Evolutionary conservation across 1,140 invertebrate species (phyloP).

Genomic region (Panagrolaimus sp.): DNA sequence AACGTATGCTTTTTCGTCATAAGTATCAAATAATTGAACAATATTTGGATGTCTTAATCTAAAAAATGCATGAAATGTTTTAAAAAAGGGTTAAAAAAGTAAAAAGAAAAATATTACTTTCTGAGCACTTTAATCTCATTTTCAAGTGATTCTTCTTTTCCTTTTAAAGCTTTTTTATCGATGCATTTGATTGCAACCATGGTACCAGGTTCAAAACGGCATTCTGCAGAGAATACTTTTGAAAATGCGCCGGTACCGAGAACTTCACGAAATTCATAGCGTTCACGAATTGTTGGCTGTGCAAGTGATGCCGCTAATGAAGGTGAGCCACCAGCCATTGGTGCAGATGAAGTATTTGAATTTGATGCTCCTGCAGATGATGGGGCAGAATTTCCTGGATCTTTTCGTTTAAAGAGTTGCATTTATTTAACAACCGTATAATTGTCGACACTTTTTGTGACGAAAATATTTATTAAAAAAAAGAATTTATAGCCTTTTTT

Average conservation of each 20-base stretch:
- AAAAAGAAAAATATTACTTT: conserved; percentile 68
- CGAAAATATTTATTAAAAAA: too few relatives aligned
- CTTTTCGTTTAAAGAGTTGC: conserved; percentile 12
- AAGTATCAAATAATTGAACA: conserved; percentile 92
- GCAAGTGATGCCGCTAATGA: neutral
- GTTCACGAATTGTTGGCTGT: conserved; percentile 34
- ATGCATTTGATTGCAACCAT: conserved; percentile 98
- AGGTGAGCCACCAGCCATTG: neutral
- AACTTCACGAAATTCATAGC: conserved; percentile 54
- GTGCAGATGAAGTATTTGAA: neutral
- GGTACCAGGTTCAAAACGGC: conserved; percentile 77
- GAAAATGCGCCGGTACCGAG: conserved; percentile 79
- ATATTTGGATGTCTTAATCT: conserved; percentile 98
- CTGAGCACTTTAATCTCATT: conserved; percentile 98
- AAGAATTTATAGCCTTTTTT: too few relatives aligned
- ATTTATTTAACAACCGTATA: neutral
- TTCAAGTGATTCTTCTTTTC: conserved; percentile 96
- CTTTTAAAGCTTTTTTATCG: conserved; percentile 94
- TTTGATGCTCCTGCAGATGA: neutral
- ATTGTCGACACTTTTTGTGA: too few relatives aligned
- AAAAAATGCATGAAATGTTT: conserved; percentile 31
- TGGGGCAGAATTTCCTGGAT: neutral
- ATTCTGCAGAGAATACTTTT: conserved; percentile 90
- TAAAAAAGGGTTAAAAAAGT: conserved; percentile 5
- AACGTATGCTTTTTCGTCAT: conserved; percentile 92